Conservation (phyloP, 37 sponge, comb jelly and placozoan genomes). For the Dysidea cf. avara region DNA sequence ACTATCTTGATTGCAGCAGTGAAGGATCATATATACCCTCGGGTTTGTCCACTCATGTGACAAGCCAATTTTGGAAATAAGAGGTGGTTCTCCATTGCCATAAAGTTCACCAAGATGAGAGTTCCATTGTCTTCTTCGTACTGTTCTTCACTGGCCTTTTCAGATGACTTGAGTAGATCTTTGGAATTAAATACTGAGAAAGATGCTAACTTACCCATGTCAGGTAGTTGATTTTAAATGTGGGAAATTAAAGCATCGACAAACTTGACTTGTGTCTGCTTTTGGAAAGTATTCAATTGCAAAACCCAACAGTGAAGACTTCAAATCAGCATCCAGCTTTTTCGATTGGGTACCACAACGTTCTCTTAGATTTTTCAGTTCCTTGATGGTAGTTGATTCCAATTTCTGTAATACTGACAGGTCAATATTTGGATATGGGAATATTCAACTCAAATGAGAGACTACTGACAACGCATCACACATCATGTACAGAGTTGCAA, state of each 20-base stretch:
- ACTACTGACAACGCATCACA: slow-evolving; percentile 27
- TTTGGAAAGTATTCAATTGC: too few species aligned
- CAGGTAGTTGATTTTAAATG: slow-evolving; percentile 27
- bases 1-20: slow-evolving; percentile 28
- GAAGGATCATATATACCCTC: slow-evolving; percentile 2
- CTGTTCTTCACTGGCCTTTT: background rate
- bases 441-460: slow-evolving; percentile 23
- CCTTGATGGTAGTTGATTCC: too few species aligned
- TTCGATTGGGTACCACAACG: too few species aligned
- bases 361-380: too few species aligned
- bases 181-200: slow-evolving; percentile 21
- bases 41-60: slow-evolving; percentile 4
- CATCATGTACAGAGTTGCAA: slow-evolving; percentile 46
- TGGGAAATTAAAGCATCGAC: too few species aligned
- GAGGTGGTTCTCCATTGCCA: too few species aligned
- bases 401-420: too few species aligned
- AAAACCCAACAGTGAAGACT: slow-evolving; percentile 11
- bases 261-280: too few species aligned
- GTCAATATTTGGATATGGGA: slow-evolving; percentile 12
- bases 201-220: slow-evolving; percentile 8
- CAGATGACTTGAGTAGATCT: slow-evolving; percentile 6
- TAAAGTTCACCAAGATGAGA: too few species aligned
- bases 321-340: too few species aligned
- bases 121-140: slow-evolving; percentile 18
- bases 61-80: too few species aligned